Conservation (phyloP, 2,888 invertebrate species). For the Cryptocephalus primarius region DNA sequence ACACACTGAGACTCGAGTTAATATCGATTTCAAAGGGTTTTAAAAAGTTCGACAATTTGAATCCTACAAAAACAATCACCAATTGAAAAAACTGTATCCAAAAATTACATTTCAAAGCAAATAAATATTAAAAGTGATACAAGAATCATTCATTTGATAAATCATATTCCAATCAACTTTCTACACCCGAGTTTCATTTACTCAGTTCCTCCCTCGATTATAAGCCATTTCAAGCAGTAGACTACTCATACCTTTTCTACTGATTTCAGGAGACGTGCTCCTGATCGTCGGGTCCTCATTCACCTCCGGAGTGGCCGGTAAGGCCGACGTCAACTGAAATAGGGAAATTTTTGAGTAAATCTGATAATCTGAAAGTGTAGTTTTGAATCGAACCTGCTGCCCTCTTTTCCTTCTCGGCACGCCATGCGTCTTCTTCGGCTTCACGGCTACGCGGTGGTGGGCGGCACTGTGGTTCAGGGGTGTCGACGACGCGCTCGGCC, state of each 20-base stretch:
- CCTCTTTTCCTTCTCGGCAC: slow-evolving; percentile 56
- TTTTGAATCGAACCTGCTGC: slow-evolving; percentile 32
- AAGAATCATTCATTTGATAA: too few species aligned
- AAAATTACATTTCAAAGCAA: too few species aligned
- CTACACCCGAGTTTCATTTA: too few species aligned
- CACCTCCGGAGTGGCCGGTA: slow-evolving; percentile 65
- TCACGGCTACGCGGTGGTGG: slow-evolving; percentile 67
- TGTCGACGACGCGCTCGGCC: slow-evolving; percentile 45
- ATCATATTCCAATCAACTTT: too few species aligned
- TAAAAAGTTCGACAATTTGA: too few species aligned
- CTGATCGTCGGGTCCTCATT: slow-evolving; percentile 58
- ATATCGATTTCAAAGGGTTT: too few species aligned
- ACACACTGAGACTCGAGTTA: too few species aligned
- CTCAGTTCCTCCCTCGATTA: too few species aligned
- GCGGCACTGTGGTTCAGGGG: slow-evolving; percentile 72
- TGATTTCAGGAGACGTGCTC: slow-evolving; percentile 50
- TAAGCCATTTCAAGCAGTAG: too few species aligned
- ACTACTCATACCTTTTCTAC: slow-evolving; percentile 23
- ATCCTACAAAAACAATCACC: too few species aligned
- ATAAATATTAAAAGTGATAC: too few species aligned
- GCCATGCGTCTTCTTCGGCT: slow-evolving; percentile 64
- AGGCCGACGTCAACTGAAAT: slow-evolving; percentile 44
- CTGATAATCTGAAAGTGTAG: not conserved
- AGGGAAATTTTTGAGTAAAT: not conserved
- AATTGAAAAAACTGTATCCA: too few species aligned